phyloP scores from a whole-genome alignment of 2,888 invertebrate genomes.

The Macrosoma leucophasiata region DNA sequence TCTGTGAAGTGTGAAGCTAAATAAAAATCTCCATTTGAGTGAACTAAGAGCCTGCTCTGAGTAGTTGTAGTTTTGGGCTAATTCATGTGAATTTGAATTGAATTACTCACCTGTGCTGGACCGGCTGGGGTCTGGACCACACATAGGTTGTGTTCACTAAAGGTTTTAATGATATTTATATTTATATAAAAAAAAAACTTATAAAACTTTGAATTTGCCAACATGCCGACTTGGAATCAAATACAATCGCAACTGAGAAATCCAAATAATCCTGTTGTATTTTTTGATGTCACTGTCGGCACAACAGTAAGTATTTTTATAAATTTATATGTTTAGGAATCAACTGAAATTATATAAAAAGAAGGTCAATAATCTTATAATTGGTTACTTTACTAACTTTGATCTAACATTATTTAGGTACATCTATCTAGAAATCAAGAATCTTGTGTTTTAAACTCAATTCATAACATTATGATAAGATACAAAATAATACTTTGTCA shows the following conservation, averaged over 20 bases:
- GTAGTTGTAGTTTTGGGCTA: too few relatives aligned
- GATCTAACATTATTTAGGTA: neutral
- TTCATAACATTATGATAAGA: neutral
- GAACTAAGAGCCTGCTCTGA: too few relatives aligned
- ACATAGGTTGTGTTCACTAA: too few relatives aligned
- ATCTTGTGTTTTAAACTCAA: neutral
- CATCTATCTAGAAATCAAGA: neutral
- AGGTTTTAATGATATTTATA: too few relatives aligned
- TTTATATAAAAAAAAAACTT: too few relatives aligned
- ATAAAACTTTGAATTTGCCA: too few relatives aligned
- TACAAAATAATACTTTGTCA: neutral
- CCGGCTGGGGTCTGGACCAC: too few relatives aligned
- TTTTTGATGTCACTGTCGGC: slow-evolving; percentile 97
- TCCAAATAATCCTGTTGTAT: slow-evolving; percentile 98
- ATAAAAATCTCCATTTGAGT: too few relatives aligned
- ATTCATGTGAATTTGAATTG: too few relatives aligned
- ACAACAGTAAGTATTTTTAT: slow-evolving; percentile 81
- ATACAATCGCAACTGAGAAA: slow-evolving; percentile 92
- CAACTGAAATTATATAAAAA: slow-evolving; percentile 9
- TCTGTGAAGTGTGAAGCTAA: too few relatives aligned
- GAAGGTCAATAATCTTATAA: slow-evolving; percentile 11
- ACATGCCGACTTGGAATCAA: slow-evolving; percentile 96
- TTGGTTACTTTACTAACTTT: slow-evolving; percentile 7
- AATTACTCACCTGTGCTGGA: too few relatives aligned
- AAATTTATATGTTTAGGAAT: neutral